Evolutionary conservation across 2,113 vertebrate species (phyloP).

Genomic region (Calidris pugnax): DNA sequence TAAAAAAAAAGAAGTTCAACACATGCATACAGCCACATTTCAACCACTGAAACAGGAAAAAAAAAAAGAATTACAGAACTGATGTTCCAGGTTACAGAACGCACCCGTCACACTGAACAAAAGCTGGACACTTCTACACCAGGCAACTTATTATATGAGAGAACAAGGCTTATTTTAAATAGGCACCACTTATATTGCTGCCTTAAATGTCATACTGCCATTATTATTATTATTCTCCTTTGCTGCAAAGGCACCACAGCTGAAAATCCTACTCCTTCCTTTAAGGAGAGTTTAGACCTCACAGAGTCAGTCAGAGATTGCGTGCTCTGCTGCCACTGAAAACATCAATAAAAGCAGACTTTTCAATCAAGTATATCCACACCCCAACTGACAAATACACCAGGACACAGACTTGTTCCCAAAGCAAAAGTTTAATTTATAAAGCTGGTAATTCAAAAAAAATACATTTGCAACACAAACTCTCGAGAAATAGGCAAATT

Average conservation of each 20-base stretch:
- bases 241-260: background rate
- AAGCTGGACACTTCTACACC: background rate
- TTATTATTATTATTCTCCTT: background rate
- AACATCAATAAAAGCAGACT: background rate
- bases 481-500: background rate
- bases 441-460: background rate
- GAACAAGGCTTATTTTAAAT: background rate
- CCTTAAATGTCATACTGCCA: background rate
- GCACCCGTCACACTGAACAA: background rate
- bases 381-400: background rate
- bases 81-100: background rate
- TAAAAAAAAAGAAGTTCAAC: background rate
- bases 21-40: background rate
- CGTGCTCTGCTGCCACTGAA: background rate
- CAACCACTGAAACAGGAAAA: background rate
- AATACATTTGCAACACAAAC: slow-evolving; percentile 23
- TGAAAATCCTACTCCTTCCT: background rate
- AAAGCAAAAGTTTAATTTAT: slow-evolving; percentile 34
- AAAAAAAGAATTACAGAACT: background rate
- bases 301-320: background rate
- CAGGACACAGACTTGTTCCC: slow-evolving; percentile 13
- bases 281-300: background rate
- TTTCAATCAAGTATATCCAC: background rate
- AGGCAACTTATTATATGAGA: background rate
- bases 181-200: background rate